Percentiles rank a stretch among this genome's conserved stretches.
phyloP scores from a whole-genome alignment of 2,113 vertebrate genomes.

The Triplophysa siluroides region DNA sequence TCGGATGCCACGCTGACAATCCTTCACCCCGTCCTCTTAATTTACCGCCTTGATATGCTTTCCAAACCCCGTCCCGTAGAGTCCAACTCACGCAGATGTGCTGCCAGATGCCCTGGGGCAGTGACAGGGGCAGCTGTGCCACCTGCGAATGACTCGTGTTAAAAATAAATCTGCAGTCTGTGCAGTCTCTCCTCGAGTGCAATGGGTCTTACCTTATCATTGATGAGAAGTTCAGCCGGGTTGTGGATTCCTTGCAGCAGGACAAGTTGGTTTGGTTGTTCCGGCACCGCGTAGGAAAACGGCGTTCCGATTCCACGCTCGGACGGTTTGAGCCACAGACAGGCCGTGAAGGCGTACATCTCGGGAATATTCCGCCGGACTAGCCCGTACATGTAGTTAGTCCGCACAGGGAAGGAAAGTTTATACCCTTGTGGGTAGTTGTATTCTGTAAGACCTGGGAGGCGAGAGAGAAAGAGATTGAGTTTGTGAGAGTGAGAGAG shows the following conservation, averaged over 20 bases:
- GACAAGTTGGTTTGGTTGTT: constrained; percentile 92
- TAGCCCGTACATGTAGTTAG: constrained; percentile 94
- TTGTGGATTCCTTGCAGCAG: constrained; percentile 88
- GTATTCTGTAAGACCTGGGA: constrained; percentile 71
- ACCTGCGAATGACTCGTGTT: constrained; percentile 72
- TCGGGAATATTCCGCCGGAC: constrained; percentile 88
- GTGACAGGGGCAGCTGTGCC: constrained; percentile 85
- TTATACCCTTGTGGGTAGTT: constrained; percentile 86
- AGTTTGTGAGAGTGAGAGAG: neutral
- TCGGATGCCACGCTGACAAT: constrained; percentile 93
- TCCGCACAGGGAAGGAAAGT: constrained; percentile 88
- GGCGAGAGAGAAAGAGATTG: constrained; percentile 1
- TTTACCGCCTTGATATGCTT: constrained; percentile 84
- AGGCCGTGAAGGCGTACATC: constrained; percentile 92
- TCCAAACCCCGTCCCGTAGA: constrained; percentile 92
- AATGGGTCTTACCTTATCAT: constrained; percentile 83
- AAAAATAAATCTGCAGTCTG: neutral
- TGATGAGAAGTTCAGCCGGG: constrained; percentile 94
- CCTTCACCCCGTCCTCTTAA: constrained; percentile 85
- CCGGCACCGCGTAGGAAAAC: constrained; percentile 91
- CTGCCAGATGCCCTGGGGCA: constrained; percentile 88
- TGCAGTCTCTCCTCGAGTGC: neutral
- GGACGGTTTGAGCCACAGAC: constrained; percentile 88
- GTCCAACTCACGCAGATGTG: constrained; percentile 94
- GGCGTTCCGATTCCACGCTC: constrained; percentile 88